A percentile compares a stretch with the other conserved stretches of the same genome.
These are phyloP conservation scores for Zaprionus davidi DNA, from an alignment of 1,140 invertebrate species.

Conservation along the genomic window DNA sequence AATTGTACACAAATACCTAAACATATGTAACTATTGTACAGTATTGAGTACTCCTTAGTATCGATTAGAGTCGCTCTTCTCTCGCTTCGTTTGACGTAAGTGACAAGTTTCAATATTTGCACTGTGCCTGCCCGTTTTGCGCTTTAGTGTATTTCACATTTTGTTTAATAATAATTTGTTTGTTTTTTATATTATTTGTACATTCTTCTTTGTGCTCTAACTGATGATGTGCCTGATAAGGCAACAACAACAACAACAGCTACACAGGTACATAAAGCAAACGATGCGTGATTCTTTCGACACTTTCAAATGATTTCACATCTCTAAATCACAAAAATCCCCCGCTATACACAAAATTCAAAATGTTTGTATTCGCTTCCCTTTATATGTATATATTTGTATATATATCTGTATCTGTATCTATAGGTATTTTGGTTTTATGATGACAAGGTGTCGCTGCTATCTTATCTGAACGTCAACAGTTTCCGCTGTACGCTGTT, in stretches of 20 bases:
- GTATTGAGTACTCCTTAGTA: constrained; percentile 3
- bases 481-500: constrained; percentile 34
- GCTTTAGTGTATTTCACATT: not conserved
- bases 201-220: not conserved
- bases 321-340: not conserved
- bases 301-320: constrained; percentile 1
- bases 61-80: constrained; percentile 22
- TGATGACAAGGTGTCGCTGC: constrained; percentile 31
- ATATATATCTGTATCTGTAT: constrained; percentile 10
- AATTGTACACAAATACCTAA: not conserved
- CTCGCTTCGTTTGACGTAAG: constrained; percentile 34
- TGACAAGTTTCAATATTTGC: constrained; percentile 37
- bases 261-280: constrained; percentile 4
- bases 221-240: constrained; percentile 13
- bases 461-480: constrained; percentile 48
- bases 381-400: not conserved
- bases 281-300: constrained; percentile 24
- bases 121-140: constrained; percentile 3
- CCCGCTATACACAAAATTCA: not conserved
- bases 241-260: not conserved
- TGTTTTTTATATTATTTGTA: constrained; percentile 8
- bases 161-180: constrained; percentile 9
- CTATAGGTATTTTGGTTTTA: constrained; percentile 23
- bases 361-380: too few species aligned
- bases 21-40: not conserved